phyloP scores from a whole-genome alignment of 2,113 vertebrate species.

The Hipposideros armiger region DNA sequence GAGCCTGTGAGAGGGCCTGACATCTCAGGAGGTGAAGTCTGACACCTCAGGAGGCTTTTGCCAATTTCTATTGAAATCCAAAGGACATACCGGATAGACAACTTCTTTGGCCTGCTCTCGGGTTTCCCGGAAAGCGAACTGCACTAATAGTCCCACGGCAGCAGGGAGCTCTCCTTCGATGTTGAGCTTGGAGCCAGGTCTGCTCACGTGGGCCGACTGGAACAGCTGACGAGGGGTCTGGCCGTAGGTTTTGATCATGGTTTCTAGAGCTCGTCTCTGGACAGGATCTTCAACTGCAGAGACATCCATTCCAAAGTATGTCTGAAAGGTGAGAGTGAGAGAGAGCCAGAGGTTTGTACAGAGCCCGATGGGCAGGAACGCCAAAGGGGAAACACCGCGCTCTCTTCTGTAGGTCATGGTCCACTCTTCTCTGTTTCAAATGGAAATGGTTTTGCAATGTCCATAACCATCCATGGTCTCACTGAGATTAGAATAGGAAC shows the following conservation, averaged over 20 bases:
- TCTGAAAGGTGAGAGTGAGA: constrained; percentile 86
- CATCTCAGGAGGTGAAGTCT: not conserved
- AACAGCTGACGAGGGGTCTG: constrained; percentile 98
- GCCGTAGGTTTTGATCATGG: constrained; percentile 99
- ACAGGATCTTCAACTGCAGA: constrained; percentile 98
- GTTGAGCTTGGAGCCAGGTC: constrained; percentile 91
- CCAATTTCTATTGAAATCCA: not conserved
- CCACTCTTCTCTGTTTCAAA: not conserved
- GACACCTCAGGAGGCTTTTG: not conserved
- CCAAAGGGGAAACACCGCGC: not conserved
- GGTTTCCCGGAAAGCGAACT: constrained; percentile 97
- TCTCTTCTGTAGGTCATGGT: not conserved
- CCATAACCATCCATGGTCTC: not conserved
- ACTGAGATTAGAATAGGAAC: not conserved
- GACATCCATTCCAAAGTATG: constrained; percentile 99
- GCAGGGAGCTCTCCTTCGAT: constrained; percentile 97
- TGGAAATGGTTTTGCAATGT: not conserved
- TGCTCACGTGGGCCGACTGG: constrained; percentile 91
- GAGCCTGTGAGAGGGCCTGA: not conserved
- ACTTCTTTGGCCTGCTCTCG: constrained; percentile 94
- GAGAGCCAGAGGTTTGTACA: not conserved
- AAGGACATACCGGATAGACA: constrained; percentile 91
- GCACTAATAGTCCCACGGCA: constrained; percentile 96
- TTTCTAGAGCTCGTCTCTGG: constrained; percentile 97
- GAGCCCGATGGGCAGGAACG: not conserved